These are phyloP conservation scores for Sweltsa coloradensis DNA, from an alignment of 1,140 invertebrate species.

Conservation along the genomic window DNA sequence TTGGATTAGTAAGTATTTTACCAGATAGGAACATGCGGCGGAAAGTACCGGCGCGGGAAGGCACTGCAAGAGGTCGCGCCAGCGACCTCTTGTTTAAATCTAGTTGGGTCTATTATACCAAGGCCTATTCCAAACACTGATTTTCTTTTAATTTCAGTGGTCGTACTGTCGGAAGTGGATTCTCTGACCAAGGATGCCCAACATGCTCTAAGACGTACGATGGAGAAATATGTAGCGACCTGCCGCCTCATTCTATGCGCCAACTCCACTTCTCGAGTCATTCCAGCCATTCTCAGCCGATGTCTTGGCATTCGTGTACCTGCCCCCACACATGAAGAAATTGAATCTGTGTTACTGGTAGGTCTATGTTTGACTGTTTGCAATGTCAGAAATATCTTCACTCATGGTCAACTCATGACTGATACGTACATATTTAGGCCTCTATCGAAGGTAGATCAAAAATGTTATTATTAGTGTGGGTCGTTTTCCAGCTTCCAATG, in stretches of 20 bases:
- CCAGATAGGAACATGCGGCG: no score
- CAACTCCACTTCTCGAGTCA: slow-evolving; percentile 88
- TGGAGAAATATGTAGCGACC: slow-evolving; percentile 97
- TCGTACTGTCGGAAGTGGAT: slow-evolving; percentile 92
- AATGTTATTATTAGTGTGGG: background rate
- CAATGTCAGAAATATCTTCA: no score
- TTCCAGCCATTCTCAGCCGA: slow-evolving; percentile 88
- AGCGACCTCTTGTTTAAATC: no score
- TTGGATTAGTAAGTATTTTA: no score
- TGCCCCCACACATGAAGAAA: slow-evolving; percentile 71
- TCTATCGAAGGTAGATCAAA: no score
- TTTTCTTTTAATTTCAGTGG: slow-evolving; percentile 45
- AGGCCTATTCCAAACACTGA: no score
- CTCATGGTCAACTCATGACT: no score
- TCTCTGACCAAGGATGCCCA: slow-evolving; percentile 96
- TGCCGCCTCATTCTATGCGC: slow-evolving; percentile 92
- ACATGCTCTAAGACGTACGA: slow-evolving; percentile 91
- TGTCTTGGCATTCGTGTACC: slow-evolving; percentile 85
- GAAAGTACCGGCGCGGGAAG: no score
- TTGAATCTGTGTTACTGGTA: slow-evolving; percentile 47
- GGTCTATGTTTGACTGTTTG: background rate
- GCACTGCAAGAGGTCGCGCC: no score
- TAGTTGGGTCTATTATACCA: no score
- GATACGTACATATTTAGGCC: no score
- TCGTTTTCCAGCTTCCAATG: background rate